Evolutionary conservation across 2,113 vertebrate genomes (phyloP).

Genomic region (Corvus moneduloides): DNA sequence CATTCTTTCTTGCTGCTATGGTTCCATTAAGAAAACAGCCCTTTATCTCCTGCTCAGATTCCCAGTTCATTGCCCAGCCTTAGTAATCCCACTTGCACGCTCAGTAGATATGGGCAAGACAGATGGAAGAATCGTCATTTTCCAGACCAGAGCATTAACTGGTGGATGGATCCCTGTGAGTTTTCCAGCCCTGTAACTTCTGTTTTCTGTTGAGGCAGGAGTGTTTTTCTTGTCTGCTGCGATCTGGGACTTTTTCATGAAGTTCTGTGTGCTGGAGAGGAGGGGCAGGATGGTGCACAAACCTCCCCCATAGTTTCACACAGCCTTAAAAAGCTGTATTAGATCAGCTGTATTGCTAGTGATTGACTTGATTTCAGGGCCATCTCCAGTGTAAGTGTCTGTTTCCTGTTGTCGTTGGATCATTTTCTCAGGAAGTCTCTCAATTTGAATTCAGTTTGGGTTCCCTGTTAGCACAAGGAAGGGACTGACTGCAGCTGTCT

Average conservation of each 20-base stretch:
- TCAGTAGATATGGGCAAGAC: background rate
- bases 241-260: background rate
- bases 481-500: background rate
- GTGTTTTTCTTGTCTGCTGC: background rate
- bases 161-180: background rate
- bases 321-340: background rate
- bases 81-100: background rate
- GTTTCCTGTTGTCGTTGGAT: background rate
- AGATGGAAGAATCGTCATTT: background rate
- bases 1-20: background rate
- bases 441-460: background rate
- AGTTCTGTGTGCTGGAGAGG: background rate
- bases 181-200: background rate
- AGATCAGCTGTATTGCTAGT: background rate
- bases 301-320: background rate
- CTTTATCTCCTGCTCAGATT: background rate
- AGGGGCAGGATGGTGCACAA: background rate
- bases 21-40: background rate
- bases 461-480: background rate
- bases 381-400: background rate
- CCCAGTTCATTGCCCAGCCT: background rate
- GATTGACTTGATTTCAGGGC: background rate
- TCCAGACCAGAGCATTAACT: background rate
- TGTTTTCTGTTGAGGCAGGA: background rate
- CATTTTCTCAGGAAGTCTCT: background rate